Evolutionary conservation across 1,140 invertebrate species (phyloP).

Genomic region (Araneus ventricosus): DNA sequence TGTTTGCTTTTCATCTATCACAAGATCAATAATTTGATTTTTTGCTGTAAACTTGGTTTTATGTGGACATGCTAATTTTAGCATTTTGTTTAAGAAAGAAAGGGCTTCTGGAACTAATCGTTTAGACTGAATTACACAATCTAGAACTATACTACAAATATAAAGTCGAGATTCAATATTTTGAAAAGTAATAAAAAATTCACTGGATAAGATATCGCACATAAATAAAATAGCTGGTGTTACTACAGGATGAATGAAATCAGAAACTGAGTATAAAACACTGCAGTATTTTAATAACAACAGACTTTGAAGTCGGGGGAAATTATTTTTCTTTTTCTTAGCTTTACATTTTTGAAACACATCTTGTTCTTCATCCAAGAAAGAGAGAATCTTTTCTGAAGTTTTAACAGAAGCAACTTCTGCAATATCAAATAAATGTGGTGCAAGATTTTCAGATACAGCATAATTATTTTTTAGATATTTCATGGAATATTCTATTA

Average conservation of each 20-base stretch:
- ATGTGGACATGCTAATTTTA: background rate
- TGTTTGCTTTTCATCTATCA: background rate
- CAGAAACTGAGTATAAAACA: slow-evolving; percentile 91
- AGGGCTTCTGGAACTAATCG: slow-evolving; percentile 86
- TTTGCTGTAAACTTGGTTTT: background rate
- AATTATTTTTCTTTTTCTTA: slow-evolving; percentile 80
- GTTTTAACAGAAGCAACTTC: slow-evolving; percentile 86
- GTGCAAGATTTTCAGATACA: slow-evolving; percentile 83
- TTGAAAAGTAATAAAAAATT: slow-evolving; percentile 83
- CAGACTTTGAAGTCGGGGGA: slow-evolving; percentile 87
- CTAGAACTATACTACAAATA: slow-evolving; percentile 86
- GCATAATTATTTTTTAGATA: slow-evolving; percentile 80
- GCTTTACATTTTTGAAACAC: slow-evolving; percentile 83
- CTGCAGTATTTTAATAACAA: slow-evolving; percentile 85
- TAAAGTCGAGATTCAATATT: slow-evolving; percentile 91
- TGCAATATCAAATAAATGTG: slow-evolving; percentile 87
- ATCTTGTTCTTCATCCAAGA: slow-evolving; percentile 88
- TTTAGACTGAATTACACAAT: slow-evolving; percentile 91
- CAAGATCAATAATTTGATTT: background rate
- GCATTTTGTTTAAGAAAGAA: slow-evolving; percentile 45
- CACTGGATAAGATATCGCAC: slow-evolving; percentile 87
- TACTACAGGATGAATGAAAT: slow-evolving; percentile 91
- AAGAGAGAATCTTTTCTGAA: slow-evolving; percentile 84
- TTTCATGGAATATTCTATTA: slow-evolving; percentile 89
- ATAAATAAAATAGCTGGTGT: slow-evolving; percentile 92